These are phyloP conservation scores for Aleiodes sp. DNA, from an alignment of 1,140 invertebrate species.

Conservation along the genomic window DNA sequence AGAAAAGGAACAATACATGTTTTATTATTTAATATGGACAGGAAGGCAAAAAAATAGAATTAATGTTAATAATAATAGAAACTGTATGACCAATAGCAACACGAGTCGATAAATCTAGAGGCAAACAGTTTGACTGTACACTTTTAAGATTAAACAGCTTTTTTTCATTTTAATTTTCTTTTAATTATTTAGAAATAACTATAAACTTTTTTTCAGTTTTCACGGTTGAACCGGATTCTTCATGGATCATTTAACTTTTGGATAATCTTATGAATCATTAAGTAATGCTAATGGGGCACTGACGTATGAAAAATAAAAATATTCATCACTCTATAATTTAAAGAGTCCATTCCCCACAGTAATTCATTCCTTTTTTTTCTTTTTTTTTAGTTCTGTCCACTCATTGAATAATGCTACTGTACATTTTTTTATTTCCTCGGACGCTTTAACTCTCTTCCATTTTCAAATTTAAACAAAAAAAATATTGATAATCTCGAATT, in stretches of 20 bases:
- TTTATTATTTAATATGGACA: not conserved
- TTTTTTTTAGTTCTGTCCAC: not conserved
- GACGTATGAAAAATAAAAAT: slow-evolving; percentile 16
- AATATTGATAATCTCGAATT: not conserved
- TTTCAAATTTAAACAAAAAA: not conserved
- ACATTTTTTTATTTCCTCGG: not conserved
- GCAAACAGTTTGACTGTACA: slow-evolving; percentile 28
- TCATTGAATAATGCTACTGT: slow-evolving; percentile 14
- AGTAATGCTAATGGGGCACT: slow-evolving; percentile 16
- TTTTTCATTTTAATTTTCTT: slow-evolving; percentile 6
- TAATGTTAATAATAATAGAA: slow-evolving; percentile 14
- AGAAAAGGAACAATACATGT: not conserved
- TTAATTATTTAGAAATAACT: slow-evolving; percentile 13
- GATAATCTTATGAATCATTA: slow-evolving; percentile 14
- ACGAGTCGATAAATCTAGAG: slow-evolving; percentile 17
- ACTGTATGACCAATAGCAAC: slow-evolving; percentile 9
- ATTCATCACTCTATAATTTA: not conserved
- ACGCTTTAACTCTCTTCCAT: too few relatives aligned
- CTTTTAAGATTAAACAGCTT: slow-evolving; percentile 7
- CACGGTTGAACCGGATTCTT: not conserved
- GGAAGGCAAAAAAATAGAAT: not conserved
- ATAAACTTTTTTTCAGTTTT: not conserved
- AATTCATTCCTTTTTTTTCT: not conserved
- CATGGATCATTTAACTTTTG: not conserved
- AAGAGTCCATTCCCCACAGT: not conserved